Evolutionary conservation across 2,113 vertebrate species (phyloP).

Genomic region (Eublepharis macularius): DNA sequence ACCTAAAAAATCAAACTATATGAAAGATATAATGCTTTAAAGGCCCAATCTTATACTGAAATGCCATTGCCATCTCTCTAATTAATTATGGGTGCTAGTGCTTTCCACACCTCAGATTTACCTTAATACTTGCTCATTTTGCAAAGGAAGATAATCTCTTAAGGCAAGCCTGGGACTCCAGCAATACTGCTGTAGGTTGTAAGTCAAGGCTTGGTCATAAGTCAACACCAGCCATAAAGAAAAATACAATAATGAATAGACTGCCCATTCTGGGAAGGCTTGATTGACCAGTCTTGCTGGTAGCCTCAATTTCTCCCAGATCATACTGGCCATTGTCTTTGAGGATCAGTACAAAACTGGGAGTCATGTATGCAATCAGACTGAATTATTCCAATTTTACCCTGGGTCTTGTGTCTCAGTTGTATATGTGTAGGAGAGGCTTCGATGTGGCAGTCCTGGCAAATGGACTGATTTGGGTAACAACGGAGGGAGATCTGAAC

Average conservation of each 20-base stretch:
- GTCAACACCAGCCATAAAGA: not conserved
- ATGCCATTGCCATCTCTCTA: not conserved
- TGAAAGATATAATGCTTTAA: not conserved
- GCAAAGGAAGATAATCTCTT: not conserved
- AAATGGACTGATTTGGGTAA: too few species aligned
- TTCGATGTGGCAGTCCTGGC: too few species aligned
- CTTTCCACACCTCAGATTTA: constrained; percentile 8
- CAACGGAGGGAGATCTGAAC: too few species aligned
- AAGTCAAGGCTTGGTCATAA: not conserved
- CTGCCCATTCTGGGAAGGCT: not conserved
- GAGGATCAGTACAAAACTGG: not conserved
- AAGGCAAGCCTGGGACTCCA: not conserved
- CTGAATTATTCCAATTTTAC: too few species aligned
- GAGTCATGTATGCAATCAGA: too few species aligned
- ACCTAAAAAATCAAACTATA: not conserved
- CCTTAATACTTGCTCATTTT: constrained; percentile 39
- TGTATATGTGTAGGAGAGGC: too few species aligned
- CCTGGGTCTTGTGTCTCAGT: too few species aligned
- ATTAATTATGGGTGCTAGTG: constrained; percentile 8
- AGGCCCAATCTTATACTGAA: not conserved
- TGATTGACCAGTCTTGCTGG: not conserved
- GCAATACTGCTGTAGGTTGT: not conserved
- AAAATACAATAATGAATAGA: not conserved
- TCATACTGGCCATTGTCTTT: not conserved
- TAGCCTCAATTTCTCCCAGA: not conserved